Conservation (phyloP, 2,797 vertebrate species). For the Avahi laniger region DNA sequence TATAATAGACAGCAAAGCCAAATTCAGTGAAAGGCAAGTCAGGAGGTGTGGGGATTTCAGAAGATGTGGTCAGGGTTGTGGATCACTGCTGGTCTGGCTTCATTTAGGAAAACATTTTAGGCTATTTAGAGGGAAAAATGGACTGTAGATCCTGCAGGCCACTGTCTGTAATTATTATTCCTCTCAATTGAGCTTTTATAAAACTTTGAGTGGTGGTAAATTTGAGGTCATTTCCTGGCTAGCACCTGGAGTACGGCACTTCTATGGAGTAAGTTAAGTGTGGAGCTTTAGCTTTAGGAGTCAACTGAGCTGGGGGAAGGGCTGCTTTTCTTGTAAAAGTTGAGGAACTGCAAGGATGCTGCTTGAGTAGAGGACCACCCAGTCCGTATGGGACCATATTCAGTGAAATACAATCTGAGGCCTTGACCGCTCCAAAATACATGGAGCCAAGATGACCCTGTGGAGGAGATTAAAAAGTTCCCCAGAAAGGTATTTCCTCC, state of each 20-base stretch:
- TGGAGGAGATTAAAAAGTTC: neutral
- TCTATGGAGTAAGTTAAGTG: neutral
- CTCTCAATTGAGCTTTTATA: slow-evolving; percentile 44
- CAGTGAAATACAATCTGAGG: neutral
- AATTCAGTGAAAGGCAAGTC: slow-evolving; percentile 56
- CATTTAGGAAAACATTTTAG: slow-evolving; percentile 63
- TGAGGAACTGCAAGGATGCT: neutral
- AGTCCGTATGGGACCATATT: neutral
- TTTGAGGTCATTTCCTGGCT: slow-evolving; percentile 13
- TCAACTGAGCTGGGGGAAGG: neutral
- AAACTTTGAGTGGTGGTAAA: slow-evolving; percentile 11
- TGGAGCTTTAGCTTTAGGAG: neutral
- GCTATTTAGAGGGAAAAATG: slow-evolving; percentile 61
- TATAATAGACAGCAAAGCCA: slow-evolving; percentile 51
- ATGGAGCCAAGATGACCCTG: neutral
- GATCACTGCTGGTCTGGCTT: slow-evolving; percentile 50
- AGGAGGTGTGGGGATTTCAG: neutral
- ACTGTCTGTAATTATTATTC: slow-evolving; percentile 40
- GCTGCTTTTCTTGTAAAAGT: neutral
- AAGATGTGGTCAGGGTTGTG: slow-evolving; percentile 59
- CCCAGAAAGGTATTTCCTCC: neutral
- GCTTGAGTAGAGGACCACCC: neutral
- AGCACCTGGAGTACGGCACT: neutral
- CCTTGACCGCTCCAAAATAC: neutral
- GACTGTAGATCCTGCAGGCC: slow-evolving; percentile 10